These are phyloP conservation scores for Drosophila borborema DNA, from an alignment of 2,888 invertebrate genomes.

Conservation along the genomic window DNA sequence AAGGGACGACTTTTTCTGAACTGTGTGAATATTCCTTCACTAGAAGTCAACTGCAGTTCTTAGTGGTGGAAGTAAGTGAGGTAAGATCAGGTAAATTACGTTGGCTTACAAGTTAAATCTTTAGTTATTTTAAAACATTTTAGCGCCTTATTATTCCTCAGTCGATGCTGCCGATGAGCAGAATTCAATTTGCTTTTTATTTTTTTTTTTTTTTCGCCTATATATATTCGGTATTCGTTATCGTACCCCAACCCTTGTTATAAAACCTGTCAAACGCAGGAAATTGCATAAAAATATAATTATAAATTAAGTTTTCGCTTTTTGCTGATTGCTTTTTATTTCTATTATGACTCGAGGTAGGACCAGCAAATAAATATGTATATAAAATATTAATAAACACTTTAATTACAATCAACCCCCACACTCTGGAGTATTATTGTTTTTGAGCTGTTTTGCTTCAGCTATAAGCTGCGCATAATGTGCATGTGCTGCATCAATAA, in stretches of 20 bases:
- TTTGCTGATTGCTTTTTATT: background rate
- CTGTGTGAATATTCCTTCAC: background rate
- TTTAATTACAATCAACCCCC: background rate
- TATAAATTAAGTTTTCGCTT: background rate
- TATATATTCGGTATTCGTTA: background rate
- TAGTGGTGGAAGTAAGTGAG: background rate
- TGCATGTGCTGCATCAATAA: constrained; percentile 30
- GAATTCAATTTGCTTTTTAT: background rate
- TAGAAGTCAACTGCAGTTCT: background rate
- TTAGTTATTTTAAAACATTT: background rate
- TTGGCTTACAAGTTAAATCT: background rate
- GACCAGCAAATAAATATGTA: background rate
- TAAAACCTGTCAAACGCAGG: background rate
- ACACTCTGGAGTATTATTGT: background rate
- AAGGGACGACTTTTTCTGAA: background rate
- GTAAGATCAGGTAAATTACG: background rate
- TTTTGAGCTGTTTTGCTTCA: background rate
- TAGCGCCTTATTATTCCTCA: background rate
- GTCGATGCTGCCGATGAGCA: background rate
- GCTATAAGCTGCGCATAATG: background rate
- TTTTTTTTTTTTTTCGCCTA: background rate
- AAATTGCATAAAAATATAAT: background rate
- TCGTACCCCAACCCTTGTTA: background rate
- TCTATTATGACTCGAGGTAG: background rate
- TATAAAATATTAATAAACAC: background rate